Evolutionary conservation across 1,140 invertebrate genomes (phyloP), one percentile per base, ranked within the genome.

Genomic region (Octopus sinensis): DNA sequence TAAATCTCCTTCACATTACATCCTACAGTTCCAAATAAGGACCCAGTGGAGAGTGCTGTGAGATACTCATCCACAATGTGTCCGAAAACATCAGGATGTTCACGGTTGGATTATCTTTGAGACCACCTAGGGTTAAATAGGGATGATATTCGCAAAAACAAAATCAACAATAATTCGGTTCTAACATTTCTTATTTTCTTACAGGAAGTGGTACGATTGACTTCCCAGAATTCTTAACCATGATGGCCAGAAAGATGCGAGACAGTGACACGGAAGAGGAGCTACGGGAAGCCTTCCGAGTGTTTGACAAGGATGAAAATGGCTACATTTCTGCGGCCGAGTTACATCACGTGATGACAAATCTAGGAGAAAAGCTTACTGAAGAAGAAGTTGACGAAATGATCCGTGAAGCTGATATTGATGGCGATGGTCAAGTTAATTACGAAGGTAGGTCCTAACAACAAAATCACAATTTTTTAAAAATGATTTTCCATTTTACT

Each of bases 211-310:
- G 82, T n/a, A 81, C 77, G 5, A 83, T 83, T 56, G 82, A 83
- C 80, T 82, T 83, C 68, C 96, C 97, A 88, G 96, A 97, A 90
- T 97, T 94, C 88, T 90, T 95, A 73, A 94, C 95, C 90, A 96
- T 97, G 95, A 97, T 97, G 96, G 96, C 95, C 54, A 94, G 96
- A 90, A 98, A 98, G 94, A 99, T 99, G 97, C 98, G 98, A 92
- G 97, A 98, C 92, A 98, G 96, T 83, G 97, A 98, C 92, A 97
- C 96, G 91, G 97, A 99, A 93, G 97, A 98, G 91, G 97, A 99
- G 92, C 98, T 99, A 90, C 94, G 96, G 91, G 97, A 99, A 93
- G 97, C 97, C 84, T 99, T 99, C 94, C 95, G 97, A 92, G 97
- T 98, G 84, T 98, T 77, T 51, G 76, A 77, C 43, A 77, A 77